A percentile compares a stretch with the other conserved stretches of the same genome.
Evolutionary conservation across 2,797 vertebrate genomes (phyloP).

Genomic region (Myiothlypis chrysogaster): DNA sequence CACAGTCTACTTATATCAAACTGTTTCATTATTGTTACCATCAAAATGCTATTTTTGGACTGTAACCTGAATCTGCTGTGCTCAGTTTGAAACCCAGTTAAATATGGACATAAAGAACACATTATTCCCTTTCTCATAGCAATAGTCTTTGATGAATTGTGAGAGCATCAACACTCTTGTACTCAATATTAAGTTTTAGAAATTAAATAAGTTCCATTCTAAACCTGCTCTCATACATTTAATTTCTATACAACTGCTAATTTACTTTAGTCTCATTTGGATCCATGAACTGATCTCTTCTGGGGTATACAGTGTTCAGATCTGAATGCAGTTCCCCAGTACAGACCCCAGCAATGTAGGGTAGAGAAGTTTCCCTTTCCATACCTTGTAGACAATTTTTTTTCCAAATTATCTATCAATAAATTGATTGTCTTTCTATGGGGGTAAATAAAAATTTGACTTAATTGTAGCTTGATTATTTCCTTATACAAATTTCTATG

Average conservation of each 20-base stretch:
- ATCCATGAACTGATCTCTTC: background rate
- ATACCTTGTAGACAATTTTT: background rate
- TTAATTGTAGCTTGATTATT: background rate
- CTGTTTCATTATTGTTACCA: background rate
- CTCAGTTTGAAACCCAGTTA: background rate
- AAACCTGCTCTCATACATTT: fast-evolving
- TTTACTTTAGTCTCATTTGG: background rate
- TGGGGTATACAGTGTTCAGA: background rate
- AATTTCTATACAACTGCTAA: background rate
- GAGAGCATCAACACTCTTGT: background rate
- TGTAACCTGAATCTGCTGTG: background rate
- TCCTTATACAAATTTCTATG: background rate
- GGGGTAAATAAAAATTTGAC: background rate
- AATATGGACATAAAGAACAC: background rate
- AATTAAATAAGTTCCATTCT: background rate
- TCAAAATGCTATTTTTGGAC: background rate
- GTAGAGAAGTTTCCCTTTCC: background rate
- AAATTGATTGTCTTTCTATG: background rate
- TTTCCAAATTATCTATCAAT: background rate
- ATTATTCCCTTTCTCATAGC: background rate
- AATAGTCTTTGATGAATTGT: background rate
- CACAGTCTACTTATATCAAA: background rate
- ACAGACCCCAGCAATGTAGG: background rate
- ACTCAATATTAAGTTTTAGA: background rate
- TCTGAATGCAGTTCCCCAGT: background rate